A percentile compares a stretch with the other conserved stretches of the same genome.
These are phyloP conservation scores for Spatulosminthurus flaviceps DNA, from an alignment of 2,888 invertebrate species.

Conservation along the genomic window DNA sequence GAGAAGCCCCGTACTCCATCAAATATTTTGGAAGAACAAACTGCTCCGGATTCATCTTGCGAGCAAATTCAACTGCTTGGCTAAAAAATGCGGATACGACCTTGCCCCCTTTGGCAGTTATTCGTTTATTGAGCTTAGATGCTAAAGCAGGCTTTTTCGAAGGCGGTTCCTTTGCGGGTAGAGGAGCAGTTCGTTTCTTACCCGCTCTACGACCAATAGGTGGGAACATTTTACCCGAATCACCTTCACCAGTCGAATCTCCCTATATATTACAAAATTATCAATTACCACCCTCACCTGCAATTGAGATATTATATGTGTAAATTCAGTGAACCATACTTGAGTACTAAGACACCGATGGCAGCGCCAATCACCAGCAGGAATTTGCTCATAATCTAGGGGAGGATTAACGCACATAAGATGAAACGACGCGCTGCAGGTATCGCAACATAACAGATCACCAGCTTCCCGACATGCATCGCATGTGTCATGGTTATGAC, in stretches of 20 bases:
- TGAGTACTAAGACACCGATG: constrained; percentile 49
- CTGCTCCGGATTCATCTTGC: constrained; percentile 86
- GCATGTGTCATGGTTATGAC: constrained; percentile 91
- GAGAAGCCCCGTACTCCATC: constrained; percentile 68
- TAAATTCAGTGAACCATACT: not conserved
- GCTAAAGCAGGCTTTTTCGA: constrained; percentile 47
- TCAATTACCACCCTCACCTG: not conserved
- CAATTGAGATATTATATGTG: not conserved
- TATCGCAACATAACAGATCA: constrained; percentile 93
- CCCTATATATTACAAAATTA: not conserved
- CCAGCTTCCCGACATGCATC: constrained; percentile 96
- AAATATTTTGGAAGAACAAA: constrained; percentile 87
- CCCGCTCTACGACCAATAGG: constrained; percentile 55
- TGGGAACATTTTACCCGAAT: not conserved
- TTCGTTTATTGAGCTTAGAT: not conserved
- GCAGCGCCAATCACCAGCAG: constrained; percentile 77
- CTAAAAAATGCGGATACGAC: constrained; percentile 39
- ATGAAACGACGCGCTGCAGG: constrained; percentile 95
- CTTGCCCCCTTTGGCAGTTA: constrained; percentile 32
- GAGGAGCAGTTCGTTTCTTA: constrained; percentile 60
- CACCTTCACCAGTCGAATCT: constrained; percentile 3
- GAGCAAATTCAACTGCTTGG: constrained; percentile 75
- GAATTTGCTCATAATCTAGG: constrained; percentile 86
- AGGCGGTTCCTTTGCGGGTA: constrained; percentile 48
- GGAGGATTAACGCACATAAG: constrained; percentile 96